Evolutionary conservation across 2,113 vertebrate genomes (phyloP).

Genomic region (Petroica traversi): DNA sequence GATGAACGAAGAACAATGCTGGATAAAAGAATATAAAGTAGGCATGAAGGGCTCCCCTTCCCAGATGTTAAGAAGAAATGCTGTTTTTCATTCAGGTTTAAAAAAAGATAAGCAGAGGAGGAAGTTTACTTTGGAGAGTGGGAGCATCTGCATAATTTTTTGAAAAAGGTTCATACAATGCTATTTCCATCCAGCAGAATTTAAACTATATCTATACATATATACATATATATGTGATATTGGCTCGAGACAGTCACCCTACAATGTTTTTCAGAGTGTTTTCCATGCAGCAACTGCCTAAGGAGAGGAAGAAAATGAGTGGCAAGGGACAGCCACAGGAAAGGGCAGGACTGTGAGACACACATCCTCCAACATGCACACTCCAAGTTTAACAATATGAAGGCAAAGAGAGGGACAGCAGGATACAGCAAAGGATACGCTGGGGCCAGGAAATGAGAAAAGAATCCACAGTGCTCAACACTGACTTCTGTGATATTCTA

Average conservation of each 20-base stretch:
- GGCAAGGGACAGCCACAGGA: not conserved
- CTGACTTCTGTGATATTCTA: not conserved
- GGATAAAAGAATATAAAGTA: not conserved
- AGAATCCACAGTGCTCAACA: not conserved
- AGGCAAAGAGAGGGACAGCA: not conserved
- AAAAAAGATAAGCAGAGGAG: constrained; percentile 8
- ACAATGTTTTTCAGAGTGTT: not conserved
- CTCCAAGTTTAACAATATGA: not conserved
- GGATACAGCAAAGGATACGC: not conserved
- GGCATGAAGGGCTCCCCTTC: not conserved
- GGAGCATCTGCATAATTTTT: not conserved
- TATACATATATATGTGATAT: not conserved
- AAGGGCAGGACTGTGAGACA: not conserved
- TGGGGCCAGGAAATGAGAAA: not conserved
- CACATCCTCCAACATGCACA: not conserved
- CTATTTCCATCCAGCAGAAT: not conserved
- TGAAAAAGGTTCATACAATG: not conserved
- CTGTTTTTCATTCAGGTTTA: not conserved
- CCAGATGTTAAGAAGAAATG: not conserved
- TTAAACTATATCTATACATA: not conserved
- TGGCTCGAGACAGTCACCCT: not conserved
- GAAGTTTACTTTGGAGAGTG: constrained; percentile 16
- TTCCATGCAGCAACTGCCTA: not conserved
- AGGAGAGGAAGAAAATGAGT: not conserved
- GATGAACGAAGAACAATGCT: not conserved